phyloP scores from a whole-genome alignment of 2,888 invertebrate genomes.

The Chirona hameri region DNA sequence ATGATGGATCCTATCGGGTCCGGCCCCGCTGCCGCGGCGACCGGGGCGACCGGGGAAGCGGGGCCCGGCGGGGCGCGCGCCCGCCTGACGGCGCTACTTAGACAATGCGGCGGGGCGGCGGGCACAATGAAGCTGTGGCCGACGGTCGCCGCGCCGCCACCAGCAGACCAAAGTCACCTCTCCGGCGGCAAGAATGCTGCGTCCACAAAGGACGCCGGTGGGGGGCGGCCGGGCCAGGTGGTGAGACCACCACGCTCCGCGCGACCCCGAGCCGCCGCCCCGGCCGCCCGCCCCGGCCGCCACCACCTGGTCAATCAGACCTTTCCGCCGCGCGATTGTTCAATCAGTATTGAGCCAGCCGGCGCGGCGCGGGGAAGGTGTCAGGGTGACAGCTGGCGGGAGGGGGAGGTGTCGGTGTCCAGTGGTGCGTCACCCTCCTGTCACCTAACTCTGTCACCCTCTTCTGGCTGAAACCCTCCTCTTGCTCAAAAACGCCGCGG shows the following conservation, averaged over 20 bases:
- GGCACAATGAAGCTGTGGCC: constrained; percentile 4
- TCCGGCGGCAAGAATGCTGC: neutral
- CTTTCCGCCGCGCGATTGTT: neutral
- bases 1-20: neutral
- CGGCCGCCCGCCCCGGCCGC: neutral
- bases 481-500: too few species aligned
- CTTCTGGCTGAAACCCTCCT: too few species aligned
- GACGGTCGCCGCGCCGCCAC: neutral
- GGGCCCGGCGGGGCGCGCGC: constrained; percentile 27
- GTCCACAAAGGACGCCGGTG: neutral
- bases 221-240: neutral
- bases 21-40: too few species aligned
- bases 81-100: constrained; percentile 4
- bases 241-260: neutral
- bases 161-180: neutral
- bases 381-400: neutral
- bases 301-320: constrained; percentile 22
- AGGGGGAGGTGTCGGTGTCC: neutral
- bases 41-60: neutral
- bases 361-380: neutral
- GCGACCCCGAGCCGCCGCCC: neutral
- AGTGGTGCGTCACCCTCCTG: too few species aligned
- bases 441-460: too few species aligned
- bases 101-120: constrained; percentile 3
- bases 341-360: neutral